Evolutionary conservation across 2,113 vertebrate species (phyloP).

Genomic region (Ophthalmolycus amberensis): DNA sequence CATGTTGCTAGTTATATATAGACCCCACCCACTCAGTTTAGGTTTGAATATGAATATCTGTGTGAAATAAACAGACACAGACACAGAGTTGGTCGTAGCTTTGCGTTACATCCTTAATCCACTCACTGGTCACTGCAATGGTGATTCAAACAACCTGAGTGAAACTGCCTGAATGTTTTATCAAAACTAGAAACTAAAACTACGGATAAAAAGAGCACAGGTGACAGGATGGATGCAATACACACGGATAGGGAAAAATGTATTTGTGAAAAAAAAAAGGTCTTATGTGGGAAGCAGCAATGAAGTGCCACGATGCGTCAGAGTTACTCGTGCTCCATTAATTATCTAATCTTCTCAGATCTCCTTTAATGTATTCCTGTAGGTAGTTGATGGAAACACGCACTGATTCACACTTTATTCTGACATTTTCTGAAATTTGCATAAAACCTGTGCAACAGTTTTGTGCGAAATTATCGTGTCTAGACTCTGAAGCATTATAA

Average conservation of each 20-base stretch:
- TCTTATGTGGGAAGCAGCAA: slow-evolving; percentile 12
- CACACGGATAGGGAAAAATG: slow-evolving; percentile 20
- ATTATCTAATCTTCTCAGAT: slow-evolving; percentile 38
- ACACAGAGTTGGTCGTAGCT: neutral
- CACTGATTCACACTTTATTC: slow-evolving; percentile 22
- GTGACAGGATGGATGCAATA: neutral
- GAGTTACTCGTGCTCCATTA: slow-evolving; percentile 34
- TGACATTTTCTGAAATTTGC: slow-evolving; percentile 14
- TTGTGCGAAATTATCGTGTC: neutral
- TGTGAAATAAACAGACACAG: slow-evolving; percentile 8
- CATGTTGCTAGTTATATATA: neutral
- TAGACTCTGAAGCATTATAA: neutral
- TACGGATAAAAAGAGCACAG: too few species aligned
- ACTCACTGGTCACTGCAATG: neutral
- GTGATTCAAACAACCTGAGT: neutral
- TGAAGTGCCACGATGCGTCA: slow-evolving; percentile 35
- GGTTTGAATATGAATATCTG: neutral
- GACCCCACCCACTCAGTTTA: neutral
- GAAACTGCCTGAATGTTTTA: neutral
- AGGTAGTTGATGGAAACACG: slow-evolving; percentile 20
- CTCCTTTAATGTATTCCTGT: slow-evolving; percentile 36
- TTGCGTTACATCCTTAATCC: neutral
- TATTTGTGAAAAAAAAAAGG: neutral
- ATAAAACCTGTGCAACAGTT: slow-evolving; percentile 1
- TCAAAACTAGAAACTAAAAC: neutral